These are phyloP conservation scores for Drosophila paranaensis DNA, from an alignment of 2,888 invertebrate species.

Conservation along the genomic window DNA sequence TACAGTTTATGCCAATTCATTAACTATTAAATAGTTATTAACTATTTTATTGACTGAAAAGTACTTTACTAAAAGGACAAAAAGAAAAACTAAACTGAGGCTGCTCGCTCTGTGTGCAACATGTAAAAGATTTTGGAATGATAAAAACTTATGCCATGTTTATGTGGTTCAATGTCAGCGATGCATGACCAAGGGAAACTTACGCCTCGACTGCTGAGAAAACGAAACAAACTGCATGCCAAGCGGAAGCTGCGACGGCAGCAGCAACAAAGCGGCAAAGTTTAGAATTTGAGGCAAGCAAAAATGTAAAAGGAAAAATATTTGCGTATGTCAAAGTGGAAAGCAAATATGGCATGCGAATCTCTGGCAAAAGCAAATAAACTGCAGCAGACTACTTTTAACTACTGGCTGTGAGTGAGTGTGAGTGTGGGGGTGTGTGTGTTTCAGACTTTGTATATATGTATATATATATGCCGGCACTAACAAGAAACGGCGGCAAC, in stretches of 20 bases:
- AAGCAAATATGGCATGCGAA: constrained; percentile 52
- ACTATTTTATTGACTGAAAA: too few species aligned
- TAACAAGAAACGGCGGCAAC: constrained; percentile 1
- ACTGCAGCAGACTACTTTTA: constrained; percentile 27
- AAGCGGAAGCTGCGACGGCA: not conserved
- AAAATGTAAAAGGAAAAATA: constrained; percentile 44
- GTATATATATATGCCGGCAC: not conserved
- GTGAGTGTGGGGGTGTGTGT: not conserved
- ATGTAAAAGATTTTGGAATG: not conserved
- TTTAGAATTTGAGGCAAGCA: constrained; percentile 7
- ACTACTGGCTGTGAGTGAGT: not conserved
- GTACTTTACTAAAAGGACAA: too few species aligned
- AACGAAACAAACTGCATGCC: constrained; percentile 15
- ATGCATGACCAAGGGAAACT: not conserved
- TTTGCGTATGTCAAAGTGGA: constrained; percentile 56
- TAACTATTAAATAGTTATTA: too few species aligned
- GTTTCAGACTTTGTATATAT: not conserved
- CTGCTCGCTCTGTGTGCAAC: not conserved
- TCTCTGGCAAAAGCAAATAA: constrained; percentile 39
- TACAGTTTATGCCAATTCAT: too few species aligned
- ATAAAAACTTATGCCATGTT: not conserved
- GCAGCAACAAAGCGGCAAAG: constrained; percentile 14
- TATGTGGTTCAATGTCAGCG: not conserved
- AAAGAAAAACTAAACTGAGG: too few species aligned
- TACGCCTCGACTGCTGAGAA: constrained; percentile 3